A percentile compares a stretch with the other conserved stretches of the same genome.
Conservation (phyloP, 2,797 vertebrate species). For the Clarias fuscus region DNA sequence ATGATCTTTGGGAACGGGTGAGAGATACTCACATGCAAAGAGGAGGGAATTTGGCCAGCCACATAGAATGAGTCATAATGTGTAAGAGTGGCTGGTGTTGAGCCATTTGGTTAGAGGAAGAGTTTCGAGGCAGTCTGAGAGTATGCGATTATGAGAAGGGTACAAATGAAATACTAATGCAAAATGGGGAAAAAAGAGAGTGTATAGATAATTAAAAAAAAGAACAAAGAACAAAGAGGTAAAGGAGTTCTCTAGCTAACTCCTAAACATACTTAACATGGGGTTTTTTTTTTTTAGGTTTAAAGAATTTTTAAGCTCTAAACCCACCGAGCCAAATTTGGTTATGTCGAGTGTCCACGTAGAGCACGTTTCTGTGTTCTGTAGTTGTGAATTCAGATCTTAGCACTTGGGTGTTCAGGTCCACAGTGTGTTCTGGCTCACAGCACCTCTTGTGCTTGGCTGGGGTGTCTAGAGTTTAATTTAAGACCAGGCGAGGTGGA, state of each 20-base stretch:
- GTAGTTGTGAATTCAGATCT: constrained; percentile 35
- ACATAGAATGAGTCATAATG: constrained; percentile 32
- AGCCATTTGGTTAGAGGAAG: constrained; percentile 34
- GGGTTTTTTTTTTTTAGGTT: background rate
- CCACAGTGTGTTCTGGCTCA: constrained; percentile 46
- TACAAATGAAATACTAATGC: constrained; percentile 37
- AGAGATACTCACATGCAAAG: constrained; percentile 35
- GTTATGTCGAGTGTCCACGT: background rate
- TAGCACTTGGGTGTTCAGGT: constrained; percentile 43
- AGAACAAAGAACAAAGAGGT: background rate
- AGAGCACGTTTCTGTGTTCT: constrained; percentile 19
- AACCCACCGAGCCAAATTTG: background rate
- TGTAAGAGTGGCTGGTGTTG: constrained; percentile 29
- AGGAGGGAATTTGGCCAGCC: constrained; percentile 22
- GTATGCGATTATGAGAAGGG: background rate
- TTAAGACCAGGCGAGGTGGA: constrained; percentile 55
- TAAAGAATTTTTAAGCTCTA: background rate
- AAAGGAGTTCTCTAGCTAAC: background rate
- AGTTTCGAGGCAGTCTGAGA: background rate
- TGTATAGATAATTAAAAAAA: background rate
- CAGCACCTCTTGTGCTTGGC: constrained; percentile 44
- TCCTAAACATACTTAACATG: background rate
- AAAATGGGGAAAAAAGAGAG: background rate
- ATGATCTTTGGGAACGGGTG: constrained; percentile 9
- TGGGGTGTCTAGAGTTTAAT: constrained; percentile 52